These are phyloP conservation scores for Lerista edwardsae DNA, from an alignment of 2,797 vertebrate species.

Conservation along the genomic window DNA sequence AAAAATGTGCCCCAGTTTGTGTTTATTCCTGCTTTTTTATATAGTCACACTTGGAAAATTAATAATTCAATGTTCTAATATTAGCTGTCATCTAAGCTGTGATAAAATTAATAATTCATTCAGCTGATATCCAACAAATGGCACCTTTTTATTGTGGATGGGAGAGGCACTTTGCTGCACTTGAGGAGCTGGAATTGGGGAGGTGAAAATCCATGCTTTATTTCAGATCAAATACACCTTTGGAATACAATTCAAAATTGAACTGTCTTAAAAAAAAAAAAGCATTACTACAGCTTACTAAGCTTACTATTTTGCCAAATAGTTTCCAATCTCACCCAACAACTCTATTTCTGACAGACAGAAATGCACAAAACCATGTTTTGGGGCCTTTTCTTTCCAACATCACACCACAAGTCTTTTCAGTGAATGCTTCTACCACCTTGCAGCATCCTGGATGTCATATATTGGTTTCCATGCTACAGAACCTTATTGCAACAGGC, in stretches of 20 bases:
- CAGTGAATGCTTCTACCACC: slow-evolving; percentile 26
- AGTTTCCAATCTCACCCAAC: slow-evolving; percentile 43
- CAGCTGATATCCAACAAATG: slow-evolving; percentile 85
- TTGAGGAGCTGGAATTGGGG: slow-evolving; percentile 59
- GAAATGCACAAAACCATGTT: slow-evolving; percentile 52
- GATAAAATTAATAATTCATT: slow-evolving; percentile 94
- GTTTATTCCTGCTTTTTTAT: slow-evolving; percentile 80
- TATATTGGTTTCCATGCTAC: too few species aligned
- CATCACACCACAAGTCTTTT: slow-evolving; percentile 15
- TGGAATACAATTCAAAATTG: slow-evolving; percentile 58
- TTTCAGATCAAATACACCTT: slow-evolving; percentile 69
- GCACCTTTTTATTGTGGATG: slow-evolving; percentile 75
- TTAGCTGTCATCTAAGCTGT: slow-evolving; percentile 90
- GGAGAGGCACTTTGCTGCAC: slow-evolving; percentile 62
- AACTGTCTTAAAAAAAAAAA: too few species aligned
- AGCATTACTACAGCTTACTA: neutral
- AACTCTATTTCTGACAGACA: slow-evolving; percentile 47
- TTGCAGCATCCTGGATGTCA: slow-evolving; percentile 47
- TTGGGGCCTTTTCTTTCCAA: slow-evolving; percentile 31
- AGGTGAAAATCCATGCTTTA: slow-evolving; percentile 61
- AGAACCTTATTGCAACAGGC: too few species aligned
- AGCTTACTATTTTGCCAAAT: slow-evolving; percentile 12
- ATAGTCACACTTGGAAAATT: slow-evolving; percentile 81
- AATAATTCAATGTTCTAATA: slow-evolving; percentile 94
- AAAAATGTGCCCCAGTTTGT: slow-evolving; percentile 75